These are phyloP conservation scores for Tachysurus vachellii DNA, from an alignment of 2,113 vertebrate species.

Conservation along the genomic window DNA sequence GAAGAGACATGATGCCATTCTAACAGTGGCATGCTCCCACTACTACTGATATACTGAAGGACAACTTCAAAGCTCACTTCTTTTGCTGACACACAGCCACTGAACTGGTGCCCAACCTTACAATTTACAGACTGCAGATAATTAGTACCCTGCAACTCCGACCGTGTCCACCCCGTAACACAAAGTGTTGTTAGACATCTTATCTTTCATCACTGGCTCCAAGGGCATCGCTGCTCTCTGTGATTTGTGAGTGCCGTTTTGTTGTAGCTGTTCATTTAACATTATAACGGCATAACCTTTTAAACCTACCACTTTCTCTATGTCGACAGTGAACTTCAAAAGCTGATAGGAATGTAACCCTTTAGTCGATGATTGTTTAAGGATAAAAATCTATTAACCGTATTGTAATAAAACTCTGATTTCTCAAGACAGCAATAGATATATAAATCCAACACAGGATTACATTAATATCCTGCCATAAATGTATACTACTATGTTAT, in stretches of 20 bases:
- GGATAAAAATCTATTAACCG: background rate
- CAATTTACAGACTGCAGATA: conserved; percentile 48
- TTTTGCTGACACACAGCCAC: conserved; percentile 21
- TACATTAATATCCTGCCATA: conserved; percentile 1
- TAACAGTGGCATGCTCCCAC: background rate
- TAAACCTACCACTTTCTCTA: background rate
- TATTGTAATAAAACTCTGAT: background rate
- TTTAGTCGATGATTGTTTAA: background rate
- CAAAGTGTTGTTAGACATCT: conserved; percentile 15
- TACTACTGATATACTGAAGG: conserved; percentile 23
- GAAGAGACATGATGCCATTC: conserved; percentile 3
- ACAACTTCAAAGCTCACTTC: conserved; percentile 41
- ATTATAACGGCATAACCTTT: background rate
- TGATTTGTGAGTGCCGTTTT: background rate
- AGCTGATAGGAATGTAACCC: background rate
- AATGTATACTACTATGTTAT: background rate
- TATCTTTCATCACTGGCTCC: conserved; percentile 1
- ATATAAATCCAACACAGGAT: background rate
- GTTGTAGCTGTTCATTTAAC: background rate
- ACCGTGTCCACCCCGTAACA: background rate
- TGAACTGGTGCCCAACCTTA: conserved; percentile 20
- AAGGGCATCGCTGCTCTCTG: conserved; percentile 14
- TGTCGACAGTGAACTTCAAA: background rate
- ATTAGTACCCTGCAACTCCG: conserved; percentile 13
- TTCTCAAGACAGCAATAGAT: background rate